phyloP scores from a whole-genome alignment of 2,113 vertebrate genomes.

The Toxostoma redivivum region DNA sequence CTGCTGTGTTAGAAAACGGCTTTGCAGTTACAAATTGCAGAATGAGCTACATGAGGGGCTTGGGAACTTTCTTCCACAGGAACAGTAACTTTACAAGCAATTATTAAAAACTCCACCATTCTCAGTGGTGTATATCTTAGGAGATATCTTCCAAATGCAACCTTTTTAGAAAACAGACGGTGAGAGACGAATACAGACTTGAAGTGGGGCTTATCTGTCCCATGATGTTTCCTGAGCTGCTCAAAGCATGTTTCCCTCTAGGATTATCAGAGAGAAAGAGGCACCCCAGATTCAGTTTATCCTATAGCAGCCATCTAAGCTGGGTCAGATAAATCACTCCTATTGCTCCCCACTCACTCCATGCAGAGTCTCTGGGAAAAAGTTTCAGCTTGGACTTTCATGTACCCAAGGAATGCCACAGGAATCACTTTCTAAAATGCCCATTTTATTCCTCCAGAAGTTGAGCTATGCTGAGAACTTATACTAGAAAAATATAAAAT shows the following conservation, averaged over 20 bases:
- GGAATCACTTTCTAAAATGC: not conserved
- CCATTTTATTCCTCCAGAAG: not conserved
- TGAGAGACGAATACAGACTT: not conserved
- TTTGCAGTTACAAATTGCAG: not conserved
- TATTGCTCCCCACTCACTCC: not conserved
- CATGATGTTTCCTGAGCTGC: not conserved
- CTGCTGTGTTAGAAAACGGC: conserved; percentile 9
- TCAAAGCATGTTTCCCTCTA: not conserved
- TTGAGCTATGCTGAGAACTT: not conserved
- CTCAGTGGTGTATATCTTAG: not conserved
- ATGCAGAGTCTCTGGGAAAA: not conserved
- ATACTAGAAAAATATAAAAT: conserved; percentile 12
- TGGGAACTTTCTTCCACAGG: not conserved
- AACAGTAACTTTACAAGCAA: not conserved
- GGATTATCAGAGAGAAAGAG: not conserved
- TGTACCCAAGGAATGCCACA: not conserved
- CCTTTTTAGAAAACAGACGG: not conserved
- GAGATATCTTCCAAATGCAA: conserved; percentile 11
- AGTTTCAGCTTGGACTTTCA: not conserved
- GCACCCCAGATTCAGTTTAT: not conserved
- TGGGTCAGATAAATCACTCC: not conserved
- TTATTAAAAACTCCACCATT: not conserved
- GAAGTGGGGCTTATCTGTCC: not conserved
- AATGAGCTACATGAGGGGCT: not conserved
- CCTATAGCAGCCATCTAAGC: not conserved